Base-by-base conservation (phyloP, 2,888 invertebrate species). In the Chrysopilus asiliformis region DNA sequence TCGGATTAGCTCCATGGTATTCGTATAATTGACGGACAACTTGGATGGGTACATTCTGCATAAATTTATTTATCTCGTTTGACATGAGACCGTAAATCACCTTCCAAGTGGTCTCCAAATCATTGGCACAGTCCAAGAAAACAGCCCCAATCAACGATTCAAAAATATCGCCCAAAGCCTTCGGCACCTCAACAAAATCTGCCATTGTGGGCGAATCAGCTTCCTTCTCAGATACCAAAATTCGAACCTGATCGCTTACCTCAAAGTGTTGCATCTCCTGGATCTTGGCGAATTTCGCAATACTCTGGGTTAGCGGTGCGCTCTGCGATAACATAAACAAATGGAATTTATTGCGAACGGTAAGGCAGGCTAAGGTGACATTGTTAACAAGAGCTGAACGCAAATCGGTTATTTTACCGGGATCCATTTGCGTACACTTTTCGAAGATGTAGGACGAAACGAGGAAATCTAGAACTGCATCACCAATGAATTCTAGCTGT, bases 341-440 rank as follows among this genome's bases (percentile, higher is more conserved):
- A 54, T 97, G 87, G 42, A 95, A 73, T 10, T 80, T 78, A 60
- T 83, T 73, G 45, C 86, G 78, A 10, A 94, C 89, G 4, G 86
- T 75, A 35, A 93, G 71, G 15, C 86, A 81, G 0, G 90, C 95
- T 53, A 98, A 89, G 0, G 93, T 95, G 40, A 85, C 78, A 54
- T 98, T 98, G 57, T 98, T 97, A 3, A 98, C 97, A 3, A 98
- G 68, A 0, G 97, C 89, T 0, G 95, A 94, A 24, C 97, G 70
- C 41, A 97, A 58, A 64, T 97, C 95, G 0, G 95, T 95, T 38
- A 98, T 63, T 13, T 86, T 76, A 0, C 94, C 95, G 0, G 91
- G 90, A 38, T 71, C 72, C 53, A 85, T 67, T 16, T 67, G 51
- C 0, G 65, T 65, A 42, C 74, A 75, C 43, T 74, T 72, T 58